A percentile compares a stretch with the other conserved stretches of the same genome.
Evolutionary conservation across 2,888 invertebrate species (phyloP).

Genomic region (Drosophila helvetica): DNA sequence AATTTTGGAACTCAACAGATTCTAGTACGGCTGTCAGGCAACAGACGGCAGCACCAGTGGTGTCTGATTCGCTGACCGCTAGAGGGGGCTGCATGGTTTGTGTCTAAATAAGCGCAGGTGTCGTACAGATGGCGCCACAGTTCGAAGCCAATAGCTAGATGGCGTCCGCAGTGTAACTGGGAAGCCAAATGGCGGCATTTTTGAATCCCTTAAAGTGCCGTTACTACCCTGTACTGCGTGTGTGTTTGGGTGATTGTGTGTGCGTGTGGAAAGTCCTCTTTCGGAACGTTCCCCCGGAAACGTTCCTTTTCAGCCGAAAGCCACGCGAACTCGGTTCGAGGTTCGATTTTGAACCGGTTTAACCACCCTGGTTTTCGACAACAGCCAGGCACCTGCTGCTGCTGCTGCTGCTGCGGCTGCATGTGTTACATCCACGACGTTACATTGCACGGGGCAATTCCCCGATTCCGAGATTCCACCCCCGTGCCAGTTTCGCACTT

Average conservation of each 20-base stretch:
- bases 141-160: not conserved
- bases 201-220: slow-evolving; percentile 2
- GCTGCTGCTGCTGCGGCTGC: slow-evolving; percentile 41
- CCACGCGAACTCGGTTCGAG: slow-evolving; percentile 14
- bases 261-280: not conserved
- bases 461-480: slow-evolving; percentile 27
- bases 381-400: slow-evolving; percentile 36
- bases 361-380: not conserved
- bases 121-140: not conserved
- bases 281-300: no score
- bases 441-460: slow-evolving; percentile 33
- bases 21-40: not conserved
- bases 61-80: not conserved
- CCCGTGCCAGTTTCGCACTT: slow-evolving; percentile 58
- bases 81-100: not conserved
- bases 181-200: not conserved
- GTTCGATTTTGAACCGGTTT: slow-evolving; percentile 8
- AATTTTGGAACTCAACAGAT: no score
- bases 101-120: not conserved
- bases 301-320: not conserved
- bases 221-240: not conserved
- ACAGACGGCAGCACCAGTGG: not conserved
- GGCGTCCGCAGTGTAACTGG: not conserved
- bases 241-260: not conserved
- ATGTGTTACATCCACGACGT: not conserved